Conservation (phyloP, 1,140 invertebrate genomes). For the Adoxophyes honmai region DNA sequence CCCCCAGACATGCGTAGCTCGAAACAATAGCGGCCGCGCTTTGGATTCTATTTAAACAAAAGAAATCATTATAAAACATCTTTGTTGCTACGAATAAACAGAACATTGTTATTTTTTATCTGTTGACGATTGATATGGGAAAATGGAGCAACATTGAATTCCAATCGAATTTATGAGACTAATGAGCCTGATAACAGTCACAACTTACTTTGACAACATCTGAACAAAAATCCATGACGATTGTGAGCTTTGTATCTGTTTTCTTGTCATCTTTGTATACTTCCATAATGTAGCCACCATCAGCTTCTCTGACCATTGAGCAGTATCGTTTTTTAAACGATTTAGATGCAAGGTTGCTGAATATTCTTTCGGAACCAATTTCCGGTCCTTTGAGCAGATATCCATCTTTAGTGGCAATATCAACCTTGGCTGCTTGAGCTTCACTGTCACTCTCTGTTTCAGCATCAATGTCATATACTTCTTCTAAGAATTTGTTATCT, state of each 20-base stretch:
- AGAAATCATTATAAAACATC: neutral
- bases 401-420: slow-evolving; percentile 91
- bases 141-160: neutral
- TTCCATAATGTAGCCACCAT: slow-evolving; percentile 93
- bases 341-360: slow-evolving; percentile 90
- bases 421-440: slow-evolving; percentile 81
- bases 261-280: slow-evolving; percentile 96
- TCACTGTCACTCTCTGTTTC: slow-evolving; percentile 90
- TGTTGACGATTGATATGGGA: no score
- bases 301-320: slow-evolving; percentile 91
- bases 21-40: slow-evolving; percentile 92
- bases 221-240: slow-evolving; percentile 95
- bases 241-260: slow-evolving; percentile 92
- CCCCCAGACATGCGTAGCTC: slow-evolving; percentile 91
- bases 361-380: slow-evolving; percentile 88
- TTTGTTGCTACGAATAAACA: no score
- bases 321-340: slow-evolving; percentile 95
- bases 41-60: slow-evolving; percentile 82
- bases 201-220: slow-evolving; percentile 87
- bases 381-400: slow-evolving; percentile 94
- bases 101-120: no score
- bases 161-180: no score
- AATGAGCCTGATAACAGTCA: neutral
- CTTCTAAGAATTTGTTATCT: slow-evolving; percentile 82
- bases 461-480: slow-evolving; percentile 92